Conservation (phyloP, 1,140 invertebrate genomes). For the Doryteuthis pealeii region DNA sequence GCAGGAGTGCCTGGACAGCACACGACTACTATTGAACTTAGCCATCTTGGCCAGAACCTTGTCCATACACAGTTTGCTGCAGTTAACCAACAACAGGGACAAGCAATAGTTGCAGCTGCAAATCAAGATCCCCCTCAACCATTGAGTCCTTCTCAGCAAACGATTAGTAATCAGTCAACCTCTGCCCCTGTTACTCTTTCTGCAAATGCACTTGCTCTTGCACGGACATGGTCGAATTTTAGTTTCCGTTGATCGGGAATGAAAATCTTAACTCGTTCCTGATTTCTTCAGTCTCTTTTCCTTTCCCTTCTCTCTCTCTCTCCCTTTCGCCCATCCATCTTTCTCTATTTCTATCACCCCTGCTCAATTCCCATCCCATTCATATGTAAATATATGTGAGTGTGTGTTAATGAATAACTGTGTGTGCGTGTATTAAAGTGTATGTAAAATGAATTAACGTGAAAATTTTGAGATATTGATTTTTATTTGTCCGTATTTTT, state of each 20-base stretch:
- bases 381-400: no score
- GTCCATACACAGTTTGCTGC: conserved; percentile 40
- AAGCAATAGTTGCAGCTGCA: conserved; percentile 3
- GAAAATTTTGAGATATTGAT: no score
- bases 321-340: no score
- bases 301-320: no score
- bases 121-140: conserved; percentile 9
- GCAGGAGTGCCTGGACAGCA: conserved; percentile 24
- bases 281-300: no score
- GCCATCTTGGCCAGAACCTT: conserved; percentile 54
- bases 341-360: no score
- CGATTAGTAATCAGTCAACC: background rate
- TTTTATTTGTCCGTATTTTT: no score
- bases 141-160: conserved; percentile 18
- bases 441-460: no score
- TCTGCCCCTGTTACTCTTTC: background rate
- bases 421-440: no score
- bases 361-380: no score
- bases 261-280: no score
- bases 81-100: conserved; percentile 13
- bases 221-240: conserved; percentile 1
- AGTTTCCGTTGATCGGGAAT: background rate
- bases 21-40: conserved; percentile 53
- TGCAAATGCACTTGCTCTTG: background rate
- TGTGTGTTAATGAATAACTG: no score